Evolutionary conservation across 2,113 vertebrate genomes (phyloP).

Genomic region (Campylorhamphus procurvoides): DNA sequence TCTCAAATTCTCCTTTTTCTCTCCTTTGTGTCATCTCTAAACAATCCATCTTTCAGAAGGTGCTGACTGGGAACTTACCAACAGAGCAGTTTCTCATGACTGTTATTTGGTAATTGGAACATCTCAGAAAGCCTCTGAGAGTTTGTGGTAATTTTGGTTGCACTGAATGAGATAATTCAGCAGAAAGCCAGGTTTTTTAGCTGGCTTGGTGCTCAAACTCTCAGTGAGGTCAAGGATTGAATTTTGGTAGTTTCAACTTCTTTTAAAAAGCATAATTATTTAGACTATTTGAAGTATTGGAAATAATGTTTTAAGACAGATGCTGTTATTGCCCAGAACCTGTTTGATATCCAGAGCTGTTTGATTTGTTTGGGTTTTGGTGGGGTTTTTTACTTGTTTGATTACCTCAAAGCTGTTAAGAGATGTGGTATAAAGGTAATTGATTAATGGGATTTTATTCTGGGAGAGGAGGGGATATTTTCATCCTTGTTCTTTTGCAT

Average conservation of each 20-base stretch:
- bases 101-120: conserved; percentile 6
- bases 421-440: neutral
- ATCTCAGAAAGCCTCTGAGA: conserved; percentile 18
- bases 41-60: neutral
- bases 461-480: neutral
- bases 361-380: neutral
- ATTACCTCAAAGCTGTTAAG: neutral
- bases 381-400: neutral
- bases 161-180: neutral
- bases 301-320: neutral
- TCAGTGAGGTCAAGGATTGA: neutral
- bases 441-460: neutral
- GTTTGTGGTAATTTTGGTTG: conserved; percentile 6
- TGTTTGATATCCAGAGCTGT: neutral
- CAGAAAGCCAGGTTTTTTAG: neutral
- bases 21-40: neutral
- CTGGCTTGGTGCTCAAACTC: neutral
- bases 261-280: neutral
- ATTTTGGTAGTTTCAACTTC: neutral
- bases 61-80: conserved; percentile 5
- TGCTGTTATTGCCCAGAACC: neutral
- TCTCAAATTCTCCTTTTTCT: neutral
- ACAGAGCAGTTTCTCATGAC: conserved; percentile 26
- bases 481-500: neutral
- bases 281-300: neutral